Conservation (phyloP, 2,888 invertebrate genomes). For the Fragum fragum region DNA sequence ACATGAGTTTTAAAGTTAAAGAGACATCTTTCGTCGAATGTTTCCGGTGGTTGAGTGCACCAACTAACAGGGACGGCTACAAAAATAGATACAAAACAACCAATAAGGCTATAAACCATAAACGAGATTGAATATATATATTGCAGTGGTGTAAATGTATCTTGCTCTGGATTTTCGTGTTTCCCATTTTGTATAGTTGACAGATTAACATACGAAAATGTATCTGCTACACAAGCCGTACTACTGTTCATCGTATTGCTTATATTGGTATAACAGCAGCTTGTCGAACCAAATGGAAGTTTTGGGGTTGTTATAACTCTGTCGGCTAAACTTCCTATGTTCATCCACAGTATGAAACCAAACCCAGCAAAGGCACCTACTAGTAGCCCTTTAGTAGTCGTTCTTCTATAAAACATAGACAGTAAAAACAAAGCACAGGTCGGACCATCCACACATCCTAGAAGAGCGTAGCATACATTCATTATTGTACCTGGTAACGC, state of each 20-base stretch:
- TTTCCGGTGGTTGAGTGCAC: not conserved
- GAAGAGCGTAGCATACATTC: not conserved
- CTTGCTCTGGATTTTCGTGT: not conserved
- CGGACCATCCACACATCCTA: not conserved
- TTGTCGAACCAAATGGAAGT: not conserved
- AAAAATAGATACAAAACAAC: not conserved
- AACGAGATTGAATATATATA: not conserved
- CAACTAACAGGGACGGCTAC: not conserved
- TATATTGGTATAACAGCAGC: not conserved
- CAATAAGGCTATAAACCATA: not conserved
- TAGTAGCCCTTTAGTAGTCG: not conserved
- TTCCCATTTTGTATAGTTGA: no score
- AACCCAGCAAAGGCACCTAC: not conserved
- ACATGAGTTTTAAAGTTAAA: not conserved
- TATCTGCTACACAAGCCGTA: no score
- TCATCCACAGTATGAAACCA: slow-evolving; percentile 7
- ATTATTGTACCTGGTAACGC: not conserved
- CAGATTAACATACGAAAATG: no score
- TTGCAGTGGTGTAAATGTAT: not conserved
- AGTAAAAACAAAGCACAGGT: not conserved
- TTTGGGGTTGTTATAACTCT: not conserved
- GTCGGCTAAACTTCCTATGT: not conserved
- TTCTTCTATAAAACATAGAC: not conserved
- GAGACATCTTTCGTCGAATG: not conserved
- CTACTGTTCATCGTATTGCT: no score